A percentile compares a stretch with the other conserved stretches of the same genome.
These are phyloP conservation scores for Limnothrissa miodon DNA, from an alignment of 2,113 vertebrate genomes.

Conservation along the genomic window DNA sequence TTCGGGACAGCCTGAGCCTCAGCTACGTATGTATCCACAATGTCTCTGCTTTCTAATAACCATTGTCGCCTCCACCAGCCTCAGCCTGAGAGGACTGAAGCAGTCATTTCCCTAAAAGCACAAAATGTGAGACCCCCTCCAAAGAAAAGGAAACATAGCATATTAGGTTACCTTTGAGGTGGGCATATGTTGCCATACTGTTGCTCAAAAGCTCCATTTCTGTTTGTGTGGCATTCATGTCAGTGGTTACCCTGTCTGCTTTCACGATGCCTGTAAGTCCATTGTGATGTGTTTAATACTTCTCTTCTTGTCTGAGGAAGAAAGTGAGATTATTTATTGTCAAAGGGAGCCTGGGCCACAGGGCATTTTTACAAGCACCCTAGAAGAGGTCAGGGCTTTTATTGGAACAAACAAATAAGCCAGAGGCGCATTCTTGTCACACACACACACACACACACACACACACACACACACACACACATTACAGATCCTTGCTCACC, in stretches of 20 bases:
- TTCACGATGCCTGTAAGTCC: constrained; percentile 27
- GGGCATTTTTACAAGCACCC: neutral
- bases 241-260: constrained; percentile 17
- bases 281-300: constrained; percentile 1
- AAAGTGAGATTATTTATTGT: neutral
- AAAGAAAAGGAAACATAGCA: neutral
- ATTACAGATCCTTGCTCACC: too few relatives aligned
- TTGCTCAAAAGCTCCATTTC: constrained; percentile 96
- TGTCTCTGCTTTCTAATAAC: neutral
- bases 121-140: neutral
- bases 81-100: neutral
- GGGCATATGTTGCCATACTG: constrained; percentile 90
- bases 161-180: constrained; percentile 78
- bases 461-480: too few relatives aligned
- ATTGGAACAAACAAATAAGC: neutral
- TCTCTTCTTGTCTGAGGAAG: neutral
- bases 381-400: neutral
- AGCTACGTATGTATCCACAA: neutral
- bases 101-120: neutral
- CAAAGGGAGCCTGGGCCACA: neutral
- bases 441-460: too few relatives aligned
- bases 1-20: neutral
- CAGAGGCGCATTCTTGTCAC: neutral
- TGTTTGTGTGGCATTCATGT: constrained; percentile 77
- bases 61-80: neutral